Evolutionary conservation across 1,140 invertebrate species (phyloP).

Genomic region (Neoseiulus cucumeris): DNA sequence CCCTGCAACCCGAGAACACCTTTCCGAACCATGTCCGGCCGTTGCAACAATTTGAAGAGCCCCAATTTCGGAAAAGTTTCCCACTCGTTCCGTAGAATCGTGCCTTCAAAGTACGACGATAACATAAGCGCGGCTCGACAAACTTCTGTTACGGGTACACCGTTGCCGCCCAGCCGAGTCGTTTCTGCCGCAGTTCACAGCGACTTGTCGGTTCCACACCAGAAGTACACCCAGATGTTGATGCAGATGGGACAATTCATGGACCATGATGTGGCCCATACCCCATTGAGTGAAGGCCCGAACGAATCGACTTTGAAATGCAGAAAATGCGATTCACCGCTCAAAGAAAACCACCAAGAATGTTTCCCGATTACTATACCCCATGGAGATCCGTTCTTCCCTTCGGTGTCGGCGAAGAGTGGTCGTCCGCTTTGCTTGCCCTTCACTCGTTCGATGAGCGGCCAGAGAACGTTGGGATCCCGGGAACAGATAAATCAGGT

Average conservation of each 20-base stretch:
- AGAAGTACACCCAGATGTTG: constrained; percentile 40
- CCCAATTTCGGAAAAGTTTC: constrained; percentile 53
- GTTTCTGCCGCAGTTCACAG: constrained; percentile 68
- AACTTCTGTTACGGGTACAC: constrained; percentile 38
- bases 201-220: constrained; percentile 60
- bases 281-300: constrained; percentile 31
- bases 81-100: background rate
- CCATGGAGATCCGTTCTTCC: constrained; percentile 35
- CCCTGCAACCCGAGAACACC: constrained; percentile 57
- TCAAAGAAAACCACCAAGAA: constrained; percentile 20
- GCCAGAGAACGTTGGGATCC: constrained; percentile 48
- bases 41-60: constrained; percentile 74
- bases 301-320: background rate
- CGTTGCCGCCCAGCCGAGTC: constrained; percentile 54
- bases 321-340: constrained; percentile 2
- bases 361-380: constrained; percentile 38
- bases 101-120: background rate
- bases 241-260: constrained; percentile 44
- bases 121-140: background rate
- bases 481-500: constrained; percentile 42
- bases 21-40: constrained; percentile 59
- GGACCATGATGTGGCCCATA: constrained; percentile 43
- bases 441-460: constrained; percentile 74
- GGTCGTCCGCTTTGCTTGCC: constrained; percentile 68
- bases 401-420: constrained; percentile 46